phyloP scores from a whole-genome alignment of 1,140 invertebrate species.

The Drosophila ficusphila region DNA sequence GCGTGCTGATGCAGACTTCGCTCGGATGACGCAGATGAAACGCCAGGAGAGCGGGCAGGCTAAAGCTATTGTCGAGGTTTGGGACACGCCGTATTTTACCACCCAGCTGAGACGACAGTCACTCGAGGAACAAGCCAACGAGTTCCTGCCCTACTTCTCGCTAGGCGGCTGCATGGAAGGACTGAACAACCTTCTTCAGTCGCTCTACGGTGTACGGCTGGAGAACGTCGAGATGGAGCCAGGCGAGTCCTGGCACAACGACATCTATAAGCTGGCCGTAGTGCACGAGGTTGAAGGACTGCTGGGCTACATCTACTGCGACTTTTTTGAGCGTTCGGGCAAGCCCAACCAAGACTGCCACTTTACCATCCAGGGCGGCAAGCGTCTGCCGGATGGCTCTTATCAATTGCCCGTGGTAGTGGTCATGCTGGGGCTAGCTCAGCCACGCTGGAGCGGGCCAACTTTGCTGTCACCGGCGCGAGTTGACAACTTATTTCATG shows the following conservation, averaged over 20 bases:
- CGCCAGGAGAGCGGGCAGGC: slow-evolving; percentile 50
- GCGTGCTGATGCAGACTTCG: slow-evolving; percentile 89
- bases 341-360: slow-evolving; percentile 99
- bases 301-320: slow-evolving; percentile 98
- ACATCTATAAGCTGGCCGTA: slow-evolving; percentile 95
- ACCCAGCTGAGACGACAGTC: slow-evolving; percentile 89
- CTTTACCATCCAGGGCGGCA: slow-evolving; percentile 98
- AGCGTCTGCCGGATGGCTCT: slow-evolving; percentile 90
- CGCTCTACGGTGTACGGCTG: slow-evolving; percentile 92
- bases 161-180: slow-evolving; percentile 98
- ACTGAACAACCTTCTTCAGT: slow-evolving; percentile 92
- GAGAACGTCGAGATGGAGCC: slow-evolving; percentile 88
- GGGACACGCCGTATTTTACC: slow-evolving; percentile 94
- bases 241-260: slow-evolving; percentile 93
- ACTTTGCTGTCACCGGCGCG: slow-evolving; percentile 92
- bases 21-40: slow-evolving; percentile 91
- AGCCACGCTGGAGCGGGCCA: slow-evolving; percentile 90
- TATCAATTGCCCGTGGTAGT: slow-evolving; percentile 98
- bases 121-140: slow-evolving; percentile 87
- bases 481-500: slow-evolving; percentile 99
- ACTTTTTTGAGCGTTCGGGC: slow-evolving; percentile 94
- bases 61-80: slow-evolving; percentile 87
- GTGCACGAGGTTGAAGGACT: slow-evolving; percentile 90
- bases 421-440: slow-evolving; percentile 94
- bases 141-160: slow-evolving; percentile 96